These are phyloP conservation scores for Amaurobius ferox DNA, from an alignment of 2,888 invertebrate species.

Conservation along the genomic window DNA sequence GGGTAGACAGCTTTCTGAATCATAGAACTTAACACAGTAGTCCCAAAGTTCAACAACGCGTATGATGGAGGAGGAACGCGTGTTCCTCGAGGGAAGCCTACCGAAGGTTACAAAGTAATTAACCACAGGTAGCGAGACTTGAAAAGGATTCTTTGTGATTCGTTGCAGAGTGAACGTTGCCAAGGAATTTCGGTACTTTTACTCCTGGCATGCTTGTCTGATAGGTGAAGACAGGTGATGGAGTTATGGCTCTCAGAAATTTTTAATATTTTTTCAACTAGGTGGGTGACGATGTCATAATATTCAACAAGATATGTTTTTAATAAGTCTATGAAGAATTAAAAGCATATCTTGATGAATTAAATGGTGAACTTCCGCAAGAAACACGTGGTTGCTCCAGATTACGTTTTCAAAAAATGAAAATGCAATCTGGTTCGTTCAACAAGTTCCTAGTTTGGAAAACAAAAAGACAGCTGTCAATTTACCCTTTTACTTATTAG, in stretches of 20 bases:
- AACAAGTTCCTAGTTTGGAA: no score
- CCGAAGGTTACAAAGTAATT: constrained; percentile 41
- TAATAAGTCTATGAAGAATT: no score
- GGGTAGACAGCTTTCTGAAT: constrained; percentile 12
- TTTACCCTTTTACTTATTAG: no score
- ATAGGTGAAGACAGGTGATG: constrained; percentile 56
- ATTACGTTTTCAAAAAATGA: no score
- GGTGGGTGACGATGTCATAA: background rate
- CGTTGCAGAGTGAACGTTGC: background rate
- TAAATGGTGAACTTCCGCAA: no score
- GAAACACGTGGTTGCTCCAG: no score
- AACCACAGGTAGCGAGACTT: constrained; percentile 37
- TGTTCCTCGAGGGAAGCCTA: constrained; percentile 18
- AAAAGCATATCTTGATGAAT: no score
- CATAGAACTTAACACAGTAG: constrained; percentile 31
- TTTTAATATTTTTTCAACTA: background rate
- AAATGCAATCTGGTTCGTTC: no score
- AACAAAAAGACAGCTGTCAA: no score
- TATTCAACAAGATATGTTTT: background rate
- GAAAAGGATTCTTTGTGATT: constrained; percentile 41
- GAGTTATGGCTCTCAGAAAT: background rate
- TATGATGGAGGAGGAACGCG: constrained; percentile 54
- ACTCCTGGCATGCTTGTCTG: constrained; percentile 11
- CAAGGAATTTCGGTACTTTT: constrained; percentile 24
- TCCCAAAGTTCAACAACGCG: constrained; percentile 65